Conservation (phyloP, 2,888 invertebrate species). For the Ophion obscuratus region DNA sequence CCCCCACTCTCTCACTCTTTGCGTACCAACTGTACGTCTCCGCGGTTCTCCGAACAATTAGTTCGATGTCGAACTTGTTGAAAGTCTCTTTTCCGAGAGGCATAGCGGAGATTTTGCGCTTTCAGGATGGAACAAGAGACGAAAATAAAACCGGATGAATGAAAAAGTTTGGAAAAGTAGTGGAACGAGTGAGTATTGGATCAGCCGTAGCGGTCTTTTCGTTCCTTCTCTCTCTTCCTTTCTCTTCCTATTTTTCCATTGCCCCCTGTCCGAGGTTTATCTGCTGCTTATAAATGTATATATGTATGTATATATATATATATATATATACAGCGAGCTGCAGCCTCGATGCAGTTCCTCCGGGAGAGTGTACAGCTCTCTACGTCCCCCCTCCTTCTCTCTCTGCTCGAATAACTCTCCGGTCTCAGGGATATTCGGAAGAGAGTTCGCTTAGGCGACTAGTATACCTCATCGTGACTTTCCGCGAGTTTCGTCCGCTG, state of each 20-base stretch:
- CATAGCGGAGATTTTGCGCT: constrained; percentile 7
- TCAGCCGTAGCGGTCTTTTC: constrained; percentile 25
- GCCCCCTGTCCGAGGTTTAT: not conserved
- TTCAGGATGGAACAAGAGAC: constrained; percentile 46
- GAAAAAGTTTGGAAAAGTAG: constrained; percentile 55
- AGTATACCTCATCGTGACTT: not conserved
- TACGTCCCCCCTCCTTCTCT: not conserved
- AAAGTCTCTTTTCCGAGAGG: constrained; percentile 34
- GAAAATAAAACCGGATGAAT: constrained; percentile 57
- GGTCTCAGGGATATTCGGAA: constrained; percentile 16
- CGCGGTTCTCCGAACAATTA: constrained; percentile 54
- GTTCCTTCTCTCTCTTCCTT: constrained; percentile 52
- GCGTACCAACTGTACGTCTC: constrained; percentile 10
- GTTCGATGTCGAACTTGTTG: constrained; percentile 61
- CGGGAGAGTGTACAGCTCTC: constrained; percentile 6
- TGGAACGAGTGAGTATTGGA: constrained; percentile 58
- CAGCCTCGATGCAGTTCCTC: constrained; percentile 23
- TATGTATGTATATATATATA: not conserved
- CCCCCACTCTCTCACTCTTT: not conserved
- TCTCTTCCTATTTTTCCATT: constrained; percentile 68
- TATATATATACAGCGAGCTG: not conserved
- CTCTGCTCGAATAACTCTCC: constrained; percentile 35
- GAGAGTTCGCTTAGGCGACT: constrained; percentile 1
- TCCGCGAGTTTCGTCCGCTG: not conserved
- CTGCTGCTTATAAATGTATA: not conserved